phyloP scores from a whole-genome alignment of 2,797 vertebrate species.

The Sciurus carolinensis region DNA sequence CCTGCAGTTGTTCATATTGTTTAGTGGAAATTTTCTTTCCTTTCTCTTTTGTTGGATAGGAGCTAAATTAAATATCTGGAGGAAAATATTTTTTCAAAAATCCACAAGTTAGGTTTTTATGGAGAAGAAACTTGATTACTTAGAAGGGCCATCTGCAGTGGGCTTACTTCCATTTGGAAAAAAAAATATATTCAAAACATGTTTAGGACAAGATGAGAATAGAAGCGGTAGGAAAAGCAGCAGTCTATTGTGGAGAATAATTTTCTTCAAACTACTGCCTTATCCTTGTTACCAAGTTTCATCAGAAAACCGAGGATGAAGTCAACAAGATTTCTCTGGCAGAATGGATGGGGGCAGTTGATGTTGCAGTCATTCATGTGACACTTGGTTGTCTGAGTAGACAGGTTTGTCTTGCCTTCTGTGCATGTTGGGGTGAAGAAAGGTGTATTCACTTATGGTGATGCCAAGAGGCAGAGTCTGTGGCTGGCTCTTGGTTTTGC shows the following conservation, averaged over 20 bases:
- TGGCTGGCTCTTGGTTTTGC: not conserved
- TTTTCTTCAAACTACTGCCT: not conserved
- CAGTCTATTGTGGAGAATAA: not conserved
- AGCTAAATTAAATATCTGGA: conserved; percentile 22
- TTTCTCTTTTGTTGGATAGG: not conserved
- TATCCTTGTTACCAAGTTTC: not conserved
- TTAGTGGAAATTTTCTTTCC: not conserved
- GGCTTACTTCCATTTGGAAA: not conserved
- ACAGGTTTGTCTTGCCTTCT: not conserved
- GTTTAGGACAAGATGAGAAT: not conserved
- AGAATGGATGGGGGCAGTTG: not conserved
- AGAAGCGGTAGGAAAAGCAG: not conserved
- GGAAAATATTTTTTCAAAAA: not conserved
- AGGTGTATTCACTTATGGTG: not conserved
- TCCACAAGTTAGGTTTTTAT: not conserved
- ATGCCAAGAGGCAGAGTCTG: not conserved
- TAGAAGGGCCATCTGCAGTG: not conserved
- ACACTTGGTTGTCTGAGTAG: not conserved
- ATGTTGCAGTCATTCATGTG: not conserved
- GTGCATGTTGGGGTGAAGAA: not conserved
- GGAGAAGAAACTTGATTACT: not conserved
- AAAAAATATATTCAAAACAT: not conserved
- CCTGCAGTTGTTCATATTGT: not conserved
- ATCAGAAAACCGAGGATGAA: not conserved
- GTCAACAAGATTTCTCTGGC: not conserved